phyloP scores from a whole-genome alignment of 2,888 invertebrate species.

The Zhuqinia jingwanae region DNA sequence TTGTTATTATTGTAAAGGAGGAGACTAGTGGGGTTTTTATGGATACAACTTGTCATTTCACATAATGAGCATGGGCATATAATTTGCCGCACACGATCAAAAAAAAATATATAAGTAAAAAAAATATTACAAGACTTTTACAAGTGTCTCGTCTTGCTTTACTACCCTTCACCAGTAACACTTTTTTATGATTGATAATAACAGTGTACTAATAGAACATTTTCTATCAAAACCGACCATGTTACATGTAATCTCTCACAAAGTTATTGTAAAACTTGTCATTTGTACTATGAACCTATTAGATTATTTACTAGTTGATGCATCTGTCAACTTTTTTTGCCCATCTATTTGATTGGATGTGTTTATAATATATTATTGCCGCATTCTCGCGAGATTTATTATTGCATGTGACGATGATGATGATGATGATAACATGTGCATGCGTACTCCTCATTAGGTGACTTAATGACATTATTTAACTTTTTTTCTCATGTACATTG shows the following conservation, averaged over 20 bases:
- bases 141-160: not conserved
- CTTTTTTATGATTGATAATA: conserved; percentile 31
- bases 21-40: no score
- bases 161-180: conserved; percentile 31
- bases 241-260: not conserved
- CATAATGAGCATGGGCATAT: no score
- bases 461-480: not conserved
- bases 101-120: not conserved
- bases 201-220: conserved; percentile 28
- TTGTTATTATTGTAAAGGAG: no score
- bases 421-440: not conserved
- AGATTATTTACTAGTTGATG: not conserved
- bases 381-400: not conserved
- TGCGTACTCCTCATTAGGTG: not conserved
- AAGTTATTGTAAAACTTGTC: not conserved
- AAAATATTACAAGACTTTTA: no score
- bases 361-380: not conserved
- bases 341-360: not conserved
- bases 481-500: conserved; percentile 15
- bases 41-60: no score
- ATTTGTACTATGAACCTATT: not conserved
- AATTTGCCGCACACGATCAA: not conserved
- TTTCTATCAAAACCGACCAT: not conserved
- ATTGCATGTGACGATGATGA: not conserved
- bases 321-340: not conserved